phyloP scores from a whole-genome alignment of 1,140 invertebrate species.

The Nomia melanderi region DNA sequence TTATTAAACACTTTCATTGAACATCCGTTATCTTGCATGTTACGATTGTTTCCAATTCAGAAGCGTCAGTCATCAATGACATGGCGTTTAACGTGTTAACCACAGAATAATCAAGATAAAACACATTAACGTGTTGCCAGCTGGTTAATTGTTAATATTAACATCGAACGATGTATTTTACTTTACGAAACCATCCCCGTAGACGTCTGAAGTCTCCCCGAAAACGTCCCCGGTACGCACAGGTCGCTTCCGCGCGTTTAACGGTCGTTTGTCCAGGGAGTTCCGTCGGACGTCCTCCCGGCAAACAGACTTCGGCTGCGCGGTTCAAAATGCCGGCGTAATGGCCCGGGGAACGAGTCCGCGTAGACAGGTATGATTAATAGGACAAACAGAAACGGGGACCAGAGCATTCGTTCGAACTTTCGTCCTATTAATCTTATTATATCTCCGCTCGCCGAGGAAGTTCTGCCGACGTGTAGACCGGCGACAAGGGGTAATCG shows the following conservation, averaged over 20 bases:
- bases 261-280: constrained; percentile 8
- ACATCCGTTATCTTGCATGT: too few species aligned
- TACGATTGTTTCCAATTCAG: too few species aligned
- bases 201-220: not conserved
- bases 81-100: too few species aligned
- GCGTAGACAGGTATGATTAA: constrained; percentile 22
- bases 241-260: constrained; percentile 3
- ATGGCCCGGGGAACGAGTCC: constrained; percentile 2
- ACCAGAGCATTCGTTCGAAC: constrained; percentile 8
- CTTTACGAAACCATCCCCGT: not conserved
- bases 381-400: not conserved
- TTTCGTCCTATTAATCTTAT: constrained; percentile 31
- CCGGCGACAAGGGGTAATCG: not conserved
- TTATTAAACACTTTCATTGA: too few species aligned
- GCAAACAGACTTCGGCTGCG: not conserved
- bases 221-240: not conserved
- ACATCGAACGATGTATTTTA: too few species aligned
- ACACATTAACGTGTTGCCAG: too few species aligned
- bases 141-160: too few species aligned
- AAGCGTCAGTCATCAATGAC: too few species aligned
- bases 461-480: not conserved
- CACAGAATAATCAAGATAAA: too few species aligned
- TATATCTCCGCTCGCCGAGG: not conserved
- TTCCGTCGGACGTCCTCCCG: not conserved
- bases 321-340: constrained; percentile 4